Conservation (phyloP, 2,888 invertebrate species). For the Petrolisthes cinctipes region DNA sequence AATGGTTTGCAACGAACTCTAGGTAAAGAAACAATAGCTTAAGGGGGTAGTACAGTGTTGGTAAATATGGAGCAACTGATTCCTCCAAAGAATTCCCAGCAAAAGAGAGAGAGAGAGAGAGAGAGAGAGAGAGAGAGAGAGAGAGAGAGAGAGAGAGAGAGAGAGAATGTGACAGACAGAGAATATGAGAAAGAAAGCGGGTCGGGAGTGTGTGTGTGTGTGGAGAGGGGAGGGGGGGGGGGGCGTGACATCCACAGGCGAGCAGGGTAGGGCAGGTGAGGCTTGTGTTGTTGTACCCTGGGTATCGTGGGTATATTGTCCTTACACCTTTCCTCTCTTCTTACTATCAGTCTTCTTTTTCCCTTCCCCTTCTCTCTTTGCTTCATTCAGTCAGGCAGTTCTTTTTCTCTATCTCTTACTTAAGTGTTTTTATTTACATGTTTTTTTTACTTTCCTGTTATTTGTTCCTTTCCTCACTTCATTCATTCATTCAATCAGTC, state of each 20-base stretch:
- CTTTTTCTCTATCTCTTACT: background rate
- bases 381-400: background rate
- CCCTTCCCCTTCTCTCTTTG: background rate
- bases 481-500: background rate
- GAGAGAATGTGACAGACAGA: slow-evolving; percentile 14
- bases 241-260: background rate
- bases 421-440: background rate
- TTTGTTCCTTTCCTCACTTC: background rate
- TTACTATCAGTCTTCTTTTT: background rate
- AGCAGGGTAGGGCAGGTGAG: too few species aligned
- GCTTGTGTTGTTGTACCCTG: too few species aligned
- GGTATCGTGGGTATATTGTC: too few species aligned
- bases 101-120: background rate
- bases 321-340: too few species aligned
- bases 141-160: slow-evolving; percentile 22
- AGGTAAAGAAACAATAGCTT: too few species aligned
- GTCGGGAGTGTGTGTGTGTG: too few species aligned
- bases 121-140: background rate
- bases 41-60: too few species aligned
- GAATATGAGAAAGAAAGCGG: background rate
- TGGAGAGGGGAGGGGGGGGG: background rate
- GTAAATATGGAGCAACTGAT: too few species aligned
- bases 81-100: too few species aligned
- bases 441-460: background rate
- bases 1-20: too few species aligned